Evolutionary conservation across 2,888 invertebrate species (phyloP).

Genomic region (Petrophora chlorosata): DNA sequence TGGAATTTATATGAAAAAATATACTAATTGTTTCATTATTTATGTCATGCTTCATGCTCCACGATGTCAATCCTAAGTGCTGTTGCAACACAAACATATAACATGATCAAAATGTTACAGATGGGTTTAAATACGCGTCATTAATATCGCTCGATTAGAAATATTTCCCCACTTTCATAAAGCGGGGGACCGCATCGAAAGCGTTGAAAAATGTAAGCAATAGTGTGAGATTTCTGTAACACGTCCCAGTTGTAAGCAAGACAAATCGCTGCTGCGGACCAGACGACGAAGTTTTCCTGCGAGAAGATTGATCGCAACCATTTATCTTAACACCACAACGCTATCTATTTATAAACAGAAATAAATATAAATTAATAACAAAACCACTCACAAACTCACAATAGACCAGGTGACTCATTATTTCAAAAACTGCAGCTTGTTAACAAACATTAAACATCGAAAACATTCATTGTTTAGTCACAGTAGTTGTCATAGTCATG

Average conservation of each 20-base stretch:
- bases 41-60: too few relatives aligned
- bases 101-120: not conserved
- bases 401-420: conserved; percentile 7
- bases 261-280: conserved; percentile 43
- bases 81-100: not conserved
- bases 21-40: too few relatives aligned
- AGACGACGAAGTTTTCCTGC: conserved; percentile 41
- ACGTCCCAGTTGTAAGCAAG: conserved; percentile 44
- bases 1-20: too few relatives aligned
- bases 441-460: conserved; percentile 12
- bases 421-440: conserved; percentile 2
- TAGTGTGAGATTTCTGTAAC: conserved; percentile 39
- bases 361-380: conserved; percentile 16
- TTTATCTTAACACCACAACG: conserved; percentile 38
- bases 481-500: not conserved
- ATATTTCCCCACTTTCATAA: conserved; percentile 17
- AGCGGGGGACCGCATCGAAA: conserved; percentile 20
- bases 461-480: not conserved
- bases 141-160: conserved; percentile 25
- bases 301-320: conserved; percentile 46
- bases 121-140: conserved; percentile 17
- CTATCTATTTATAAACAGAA: conserved; percentile 29
- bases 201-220: conserved; percentile 42
- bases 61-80: too few relatives aligned
- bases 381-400: too few relatives aligned